Base-by-base conservation (phyloP, 2,113 vertebrate species). In the Corythornis cristatus region DNA sequence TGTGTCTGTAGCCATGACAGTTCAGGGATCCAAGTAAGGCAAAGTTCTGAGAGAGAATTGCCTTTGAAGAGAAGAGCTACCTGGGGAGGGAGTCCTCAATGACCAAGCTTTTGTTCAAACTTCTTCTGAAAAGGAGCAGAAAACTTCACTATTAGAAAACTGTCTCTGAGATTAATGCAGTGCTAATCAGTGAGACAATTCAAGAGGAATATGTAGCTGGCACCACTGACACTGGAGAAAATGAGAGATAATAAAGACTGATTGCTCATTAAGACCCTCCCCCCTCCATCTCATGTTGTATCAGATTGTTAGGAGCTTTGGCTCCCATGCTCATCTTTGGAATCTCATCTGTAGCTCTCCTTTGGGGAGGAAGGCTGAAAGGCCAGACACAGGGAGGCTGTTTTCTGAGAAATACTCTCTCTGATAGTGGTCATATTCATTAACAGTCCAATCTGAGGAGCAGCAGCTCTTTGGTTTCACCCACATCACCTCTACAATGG, bases 331-430 rank as follows among this genome's bases (percentile, higher is more conserved):
- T 88, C 33, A 51, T 71, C 53, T 68, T 79, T 12, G 67, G 50
- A 96, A 70, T 28, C 85, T 42, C 79, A 58, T 28, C 64, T 80
- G 21, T 51, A 85, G n/a, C 16, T 88, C 10, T 89, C 46, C 67
- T 91, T 76, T 62, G 85, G 87, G 89, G 62, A 83, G 66, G 72
- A 85, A 87, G 62, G 66, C 25, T 82, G 78, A 76, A 70, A 91
- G 62, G 54, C 76, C 71, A 93, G 71, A 50, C 22, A 78, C 8
- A 56, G 68, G 80, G 45, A 68, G 20, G 7, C 3, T 37, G 35
- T 62, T 80, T 87, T 82, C 51, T 61, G 67, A 89, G 71, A 83
- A 85, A 83, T 33, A 50, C 4, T 48, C 43, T 82, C 22, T 60
- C 18, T 46, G 54, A 48, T 31, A 73, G 54, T 18, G n/a, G 53